phyloP scores from a whole-genome alignment of 2,113 vertebrate genomes.

The Sarotherodon lohbergeri region DNA sequence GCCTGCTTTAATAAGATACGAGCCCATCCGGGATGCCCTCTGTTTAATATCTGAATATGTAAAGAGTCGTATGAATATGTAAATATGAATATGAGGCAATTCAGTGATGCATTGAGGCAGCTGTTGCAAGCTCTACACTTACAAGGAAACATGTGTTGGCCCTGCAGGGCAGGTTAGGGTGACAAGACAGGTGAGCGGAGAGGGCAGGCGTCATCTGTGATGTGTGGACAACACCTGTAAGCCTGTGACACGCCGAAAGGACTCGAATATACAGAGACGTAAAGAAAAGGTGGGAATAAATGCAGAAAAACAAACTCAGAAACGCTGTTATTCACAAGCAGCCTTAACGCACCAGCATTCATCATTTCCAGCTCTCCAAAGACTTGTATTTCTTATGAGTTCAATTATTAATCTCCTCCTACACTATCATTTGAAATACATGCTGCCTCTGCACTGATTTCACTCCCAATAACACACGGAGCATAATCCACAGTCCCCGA shows the following conservation, averaged over 20 bases:
- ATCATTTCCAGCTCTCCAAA: constrained; percentile 24
- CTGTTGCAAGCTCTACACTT: constrained; percentile 49
- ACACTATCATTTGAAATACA: constrained; percentile 51
- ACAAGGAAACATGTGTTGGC: constrained; percentile 67
- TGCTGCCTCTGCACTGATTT: constrained; percentile 55
- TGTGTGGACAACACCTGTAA: constrained; percentile 28
- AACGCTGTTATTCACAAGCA: background rate
- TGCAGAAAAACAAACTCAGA: background rate
- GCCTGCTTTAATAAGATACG: constrained; percentile 1
- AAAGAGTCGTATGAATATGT: constrained; percentile 61
- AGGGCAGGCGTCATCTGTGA: constrained; percentile 31
- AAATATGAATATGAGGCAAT: constrained; percentile 61
- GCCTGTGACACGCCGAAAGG: background rate
- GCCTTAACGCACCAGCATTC: constrained; percentile 1
- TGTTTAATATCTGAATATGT: constrained; percentile 53
- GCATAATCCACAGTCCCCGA: constrained; percentile 34
- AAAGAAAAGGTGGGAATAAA: background rate
- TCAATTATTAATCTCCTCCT: constrained; percentile 61
- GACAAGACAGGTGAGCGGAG: constrained; percentile 62
- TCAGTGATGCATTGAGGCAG: constrained; percentile 38
- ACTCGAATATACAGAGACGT: background rate
- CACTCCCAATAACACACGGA: constrained; percentile 37
- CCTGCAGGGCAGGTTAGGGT: constrained; percentile 57
- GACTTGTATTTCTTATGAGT: constrained; percentile 36
- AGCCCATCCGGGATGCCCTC: constrained; percentile 20